A percentile compares a stretch with the other conserved stretches of the same genome.
Evolutionary conservation across 2,113 vertebrate genomes (phyloP).

Genomic region (Megatriorchis doriae): DNA sequence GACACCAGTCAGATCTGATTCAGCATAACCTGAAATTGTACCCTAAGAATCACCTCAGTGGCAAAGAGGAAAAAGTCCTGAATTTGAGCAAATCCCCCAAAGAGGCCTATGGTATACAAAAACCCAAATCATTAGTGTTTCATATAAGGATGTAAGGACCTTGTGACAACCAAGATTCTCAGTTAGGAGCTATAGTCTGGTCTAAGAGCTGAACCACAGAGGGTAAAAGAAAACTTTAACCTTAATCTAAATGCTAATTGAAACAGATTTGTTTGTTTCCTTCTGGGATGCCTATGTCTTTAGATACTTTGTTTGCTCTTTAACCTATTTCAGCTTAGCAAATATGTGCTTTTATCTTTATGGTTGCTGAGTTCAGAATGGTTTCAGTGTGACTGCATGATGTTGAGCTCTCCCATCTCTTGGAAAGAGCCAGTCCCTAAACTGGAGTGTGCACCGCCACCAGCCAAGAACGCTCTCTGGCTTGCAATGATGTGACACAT

Average conservation of each 20-base stretch:
- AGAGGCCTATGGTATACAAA: background rate
- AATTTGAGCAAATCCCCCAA: background rate
- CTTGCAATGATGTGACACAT: background rate
- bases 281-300: background rate
- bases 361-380: background rate
- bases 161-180: background rate
- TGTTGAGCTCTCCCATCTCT: background rate
- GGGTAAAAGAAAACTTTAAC: background rate
- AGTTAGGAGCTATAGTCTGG: background rate
- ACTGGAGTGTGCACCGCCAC: background rate
- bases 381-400: background rate
- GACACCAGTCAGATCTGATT: background rate
- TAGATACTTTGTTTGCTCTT: background rate
- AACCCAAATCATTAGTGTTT: background rate
- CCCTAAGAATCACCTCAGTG: background rate
- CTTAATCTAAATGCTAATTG: background rate
- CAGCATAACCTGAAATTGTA: background rate
- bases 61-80: background rate
- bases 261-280: background rate
- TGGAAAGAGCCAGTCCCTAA: background rate
- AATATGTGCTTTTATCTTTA: background rate
- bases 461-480: background rate
- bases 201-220: background rate
- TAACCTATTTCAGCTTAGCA: background rate
- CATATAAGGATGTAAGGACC: background rate